Evolutionary conservation across 2,113 vertebrate genomes (phyloP).

Genomic region (Melanotaenia duboulayi): DNA sequence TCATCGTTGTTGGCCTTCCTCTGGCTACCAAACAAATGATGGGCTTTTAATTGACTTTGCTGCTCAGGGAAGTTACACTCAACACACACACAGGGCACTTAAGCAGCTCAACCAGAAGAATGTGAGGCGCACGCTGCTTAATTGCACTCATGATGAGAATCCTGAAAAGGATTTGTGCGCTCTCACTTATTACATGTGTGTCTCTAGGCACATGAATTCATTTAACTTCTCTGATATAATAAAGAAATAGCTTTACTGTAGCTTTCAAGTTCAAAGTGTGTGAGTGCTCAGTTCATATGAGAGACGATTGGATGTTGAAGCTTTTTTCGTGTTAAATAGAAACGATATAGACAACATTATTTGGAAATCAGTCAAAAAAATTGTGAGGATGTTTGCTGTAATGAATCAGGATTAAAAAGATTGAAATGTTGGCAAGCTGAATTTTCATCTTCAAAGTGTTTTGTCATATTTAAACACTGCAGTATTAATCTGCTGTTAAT

Average conservation of each 20-base stretch:
- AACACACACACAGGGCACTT: constrained; percentile 12
- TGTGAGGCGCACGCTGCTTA: constrained; percentile 22
- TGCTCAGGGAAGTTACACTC: constrained; percentile 9
- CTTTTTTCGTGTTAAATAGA: background rate
- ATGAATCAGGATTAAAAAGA: background rate
- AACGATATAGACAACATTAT: background rate
- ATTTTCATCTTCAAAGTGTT: background rate
- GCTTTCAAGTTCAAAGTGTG: background rate
- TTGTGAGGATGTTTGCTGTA: background rate
- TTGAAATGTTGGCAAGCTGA: background rate
- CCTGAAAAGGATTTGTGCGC: constrained; percentile 10
- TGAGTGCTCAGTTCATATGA: background rate
- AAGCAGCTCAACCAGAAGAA: constrained; percentile 23
- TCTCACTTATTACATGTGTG: background rate
- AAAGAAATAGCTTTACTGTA: background rate
- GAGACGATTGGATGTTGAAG: constrained; percentile 8
- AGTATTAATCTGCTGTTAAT: background rate
- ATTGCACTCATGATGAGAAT: constrained; percentile 55
- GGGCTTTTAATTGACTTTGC: constrained; percentile 44
- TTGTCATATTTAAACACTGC: background rate
- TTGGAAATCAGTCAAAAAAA: background rate
- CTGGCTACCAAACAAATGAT: constrained; percentile 39
- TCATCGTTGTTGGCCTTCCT: constrained; percentile 24
- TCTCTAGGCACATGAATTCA: background rate
- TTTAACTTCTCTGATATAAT: constrained; percentile 6